Evolutionary conservation across 2,888 invertebrate species (phyloP), one percentile per base, ranked within the genome.

Genomic region (Ecliptopera silaceata): DNA sequence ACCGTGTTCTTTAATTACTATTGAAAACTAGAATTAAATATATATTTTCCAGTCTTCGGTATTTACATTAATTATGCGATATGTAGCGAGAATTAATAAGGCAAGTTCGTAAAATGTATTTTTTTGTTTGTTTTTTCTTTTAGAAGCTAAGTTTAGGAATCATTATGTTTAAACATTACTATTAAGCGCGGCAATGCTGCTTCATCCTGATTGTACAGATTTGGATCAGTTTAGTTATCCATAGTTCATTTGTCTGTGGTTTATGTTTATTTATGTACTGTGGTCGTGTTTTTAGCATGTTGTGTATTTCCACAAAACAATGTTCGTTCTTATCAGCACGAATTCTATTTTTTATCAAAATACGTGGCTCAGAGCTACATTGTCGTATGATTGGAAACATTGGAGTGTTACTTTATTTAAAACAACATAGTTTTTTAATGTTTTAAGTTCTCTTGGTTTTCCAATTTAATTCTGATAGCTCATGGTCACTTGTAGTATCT

Each of bases 61-160:
- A 58, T 58, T 50, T 59, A 59, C 59, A 59, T 52, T 10, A 42
- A 18, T 29, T 32, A 46, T 46, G 50, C 49, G 53, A 54, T 54
- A 59, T 59, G 59, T 59, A 47, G 54, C 59, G 41, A 54, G 29
- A 44, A 44, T 45, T 38, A 42, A 17, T 48, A 45, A 50, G 34
- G 49, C 44, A 18, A 31, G 29, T 44, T 26, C 44, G 45, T 45
- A 45, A 55, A 56, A 34, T 52, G 26, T 42, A 10, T 13, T 1
- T 12, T 22, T 41, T 12, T 41, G 5, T 26, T 26, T 26, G 26
- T 6, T 6, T 4, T 26, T 26, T 26, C 10, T 26, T 26, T 26
- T 6, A 26, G 2, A 26, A 26, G 26, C 26, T 8, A 26, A 26
- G 26, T 8, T 6, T 26, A 26, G 26, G 26, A 4, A 8, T 22